Evolutionary conservation across 2,888 invertebrate species (phyloP), one percentile per base, ranked within the genome.

Genomic region (Apomyelois bistriatella): DNA sequence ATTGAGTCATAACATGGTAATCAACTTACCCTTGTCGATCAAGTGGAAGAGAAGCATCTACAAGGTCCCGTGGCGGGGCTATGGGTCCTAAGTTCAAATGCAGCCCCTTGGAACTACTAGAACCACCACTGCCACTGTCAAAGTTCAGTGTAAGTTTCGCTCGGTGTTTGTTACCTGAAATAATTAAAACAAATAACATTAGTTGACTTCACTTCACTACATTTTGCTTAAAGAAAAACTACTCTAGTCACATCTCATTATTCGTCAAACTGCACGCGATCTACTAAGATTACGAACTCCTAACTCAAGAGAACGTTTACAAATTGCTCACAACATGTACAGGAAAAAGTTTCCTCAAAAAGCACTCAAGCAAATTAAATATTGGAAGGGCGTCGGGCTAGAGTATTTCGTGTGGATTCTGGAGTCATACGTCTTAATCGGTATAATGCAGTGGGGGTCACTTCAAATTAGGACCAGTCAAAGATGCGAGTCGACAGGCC

Each of bases 11-110:
- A 22, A 5, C 5, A 1, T n/a, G 16, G 41, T 32, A 54, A 22
- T 52, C 49, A 59, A 82, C 93, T 85, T 85, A 97, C 97, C 95
- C 96, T 91, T 97, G 97, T 79, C 96, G 93, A 79, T 97, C 96
- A 62, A 97, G 91, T 60, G 97, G 96, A 66, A 97, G 91, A 60
- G 94, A 92, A 5, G 94, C 93, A 76, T 97, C 97, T 62, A 97
- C 94, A 58, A 94, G 91, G 76, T 96, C 95, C 58, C 94, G 93
- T 49, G 94, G 93, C 54, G 93, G 93, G 55, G 92, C 91, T 66
- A 90, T 86, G 58, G 91, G 93, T 72, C 92, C 92, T 65, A 96
- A 91, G 87, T 95, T 95, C 71, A 96, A 91, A 70, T 94, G 95
- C 70, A 96, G 84, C 73, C 93, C 93, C 65, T 91, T 81, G 65